These are phyloP conservation scores for Recurvirostra avosetta DNA, from an alignment of 2,113 vertebrate species.

Conservation along the genomic window DNA sequence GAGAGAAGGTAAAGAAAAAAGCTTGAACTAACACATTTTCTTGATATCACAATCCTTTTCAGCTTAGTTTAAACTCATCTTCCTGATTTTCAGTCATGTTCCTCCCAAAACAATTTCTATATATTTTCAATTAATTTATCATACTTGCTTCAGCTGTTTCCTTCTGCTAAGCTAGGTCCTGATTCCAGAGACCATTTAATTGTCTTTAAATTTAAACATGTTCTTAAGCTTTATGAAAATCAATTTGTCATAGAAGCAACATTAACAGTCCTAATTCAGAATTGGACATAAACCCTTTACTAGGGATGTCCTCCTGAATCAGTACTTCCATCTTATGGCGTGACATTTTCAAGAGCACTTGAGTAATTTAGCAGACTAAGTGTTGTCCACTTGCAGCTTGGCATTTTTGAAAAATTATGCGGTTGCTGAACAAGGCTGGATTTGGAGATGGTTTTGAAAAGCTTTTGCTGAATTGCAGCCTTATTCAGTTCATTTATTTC, in stretches of 20 bases:
- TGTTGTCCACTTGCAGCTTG: neutral
- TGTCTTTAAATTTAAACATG: neutral
- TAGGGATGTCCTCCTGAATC: neutral
- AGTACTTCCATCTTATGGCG: neutral
- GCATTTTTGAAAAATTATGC: neutral
- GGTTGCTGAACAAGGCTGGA: neutral
- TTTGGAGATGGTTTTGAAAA: neutral
- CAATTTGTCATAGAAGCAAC: neutral
- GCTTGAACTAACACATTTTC: neutral
- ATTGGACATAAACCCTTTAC: neutral
- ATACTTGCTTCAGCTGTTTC: neutral
- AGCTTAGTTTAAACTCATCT: neutral
- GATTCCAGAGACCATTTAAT: neutral
- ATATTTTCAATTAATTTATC: neutral
- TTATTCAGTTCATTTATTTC: neutral
- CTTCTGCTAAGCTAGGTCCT: neutral
- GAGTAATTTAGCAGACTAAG: neutral
- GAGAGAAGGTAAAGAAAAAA: neutral
- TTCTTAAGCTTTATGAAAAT: neutral
- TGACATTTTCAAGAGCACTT: neutral
- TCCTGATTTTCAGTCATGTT: neutral
- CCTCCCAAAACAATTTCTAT: neutral
- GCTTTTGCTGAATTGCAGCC: conserved; percentile 20
- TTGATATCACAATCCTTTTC: neutral
- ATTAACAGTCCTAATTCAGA: neutral